Base-by-base conservation (phyloP, 92 coral and sea anemone genomes). In the Zoanthus sociatus region DNA sequence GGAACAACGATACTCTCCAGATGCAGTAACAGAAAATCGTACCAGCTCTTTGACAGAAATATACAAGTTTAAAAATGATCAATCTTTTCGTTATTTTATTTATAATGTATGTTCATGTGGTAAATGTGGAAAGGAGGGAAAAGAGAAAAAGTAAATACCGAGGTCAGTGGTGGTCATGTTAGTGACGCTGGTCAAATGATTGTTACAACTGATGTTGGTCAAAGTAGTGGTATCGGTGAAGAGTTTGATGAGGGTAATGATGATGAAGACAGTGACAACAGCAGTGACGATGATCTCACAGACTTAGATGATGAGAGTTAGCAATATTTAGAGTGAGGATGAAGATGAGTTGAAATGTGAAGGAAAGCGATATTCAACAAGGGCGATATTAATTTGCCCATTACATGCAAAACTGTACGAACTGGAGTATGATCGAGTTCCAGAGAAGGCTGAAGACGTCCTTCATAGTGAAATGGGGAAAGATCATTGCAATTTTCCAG, bases 401-500 rank as follows among this genome's bases (percentile, higher is more conserved):
- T 53, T 91, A 11, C 91, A 88, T 79, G 77, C 58, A 5, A 79
- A 77, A 9, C 63, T 89, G 17, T 91, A 88, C 18, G 89, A 91
- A 51, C 69, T 83, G 5, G 94, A 88, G 42, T 88, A 91, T 30
- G 51, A 45, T 20, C 7, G 78, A 6, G 68, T 78, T 7, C 89
- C 84, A 20, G 18, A 32, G 7, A 81, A 84, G 31, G 92, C 92
- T 4, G 53, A 61, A 5, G 78, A 88, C 3, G 91, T 87, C 5
- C 32, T 87, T 9, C 64, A 87, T 31, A 18, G 26, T 0, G 85
- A 66, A n/a, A 64, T 91, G 79, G 93, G 91, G 1, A 87, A 55
- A 33, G 91, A 87, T 1, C 91, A 91, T 31, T 86, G 90, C 4
- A 86, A 74, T 69, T 50, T 79, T 0, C 90, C 93, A 89, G 32